Conservation (phyloP, 2,113 vertebrate species). For the Lophochroa leadbeateri region DNA sequence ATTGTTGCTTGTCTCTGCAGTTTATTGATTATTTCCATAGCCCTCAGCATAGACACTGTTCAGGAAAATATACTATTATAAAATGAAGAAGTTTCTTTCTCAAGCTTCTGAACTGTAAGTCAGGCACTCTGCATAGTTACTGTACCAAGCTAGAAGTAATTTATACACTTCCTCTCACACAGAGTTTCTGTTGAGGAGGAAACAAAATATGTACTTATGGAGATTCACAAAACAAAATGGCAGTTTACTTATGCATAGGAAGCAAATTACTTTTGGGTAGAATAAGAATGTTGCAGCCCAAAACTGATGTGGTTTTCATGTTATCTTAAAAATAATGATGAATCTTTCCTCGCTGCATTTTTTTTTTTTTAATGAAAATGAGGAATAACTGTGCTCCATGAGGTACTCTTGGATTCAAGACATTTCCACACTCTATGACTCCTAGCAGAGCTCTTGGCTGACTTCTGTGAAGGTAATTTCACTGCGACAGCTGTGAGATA, state of each 20-base stretch:
- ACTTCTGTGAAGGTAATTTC: conserved; percentile 55
- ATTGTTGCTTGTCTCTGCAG: background rate
- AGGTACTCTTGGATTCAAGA: conserved; percentile 34
- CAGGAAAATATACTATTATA: background rate
- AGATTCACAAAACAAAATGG: conserved; percentile 45
- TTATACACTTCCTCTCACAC: background rate
- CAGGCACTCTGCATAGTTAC: background rate
- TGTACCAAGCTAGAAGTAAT: background rate
- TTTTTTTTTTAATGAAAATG: background rate
- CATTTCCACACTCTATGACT: conserved; percentile 10
- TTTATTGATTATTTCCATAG: conserved; percentile 12
- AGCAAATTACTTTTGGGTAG: conserved; percentile 52
- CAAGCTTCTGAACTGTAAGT: background rate
- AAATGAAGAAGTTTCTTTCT: background rate
- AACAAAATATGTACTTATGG: background rate
- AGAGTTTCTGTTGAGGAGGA: background rate
- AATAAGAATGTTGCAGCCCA: conserved; percentile 27
- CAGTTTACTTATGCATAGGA: conserved; percentile 43
- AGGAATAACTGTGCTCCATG: conserved; percentile 24
- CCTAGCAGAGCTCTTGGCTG: conserved; percentile 25
- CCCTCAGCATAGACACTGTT: background rate
- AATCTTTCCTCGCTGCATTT: background rate
- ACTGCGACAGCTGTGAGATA: conserved; percentile 50
- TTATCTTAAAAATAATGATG: conserved; percentile 58
- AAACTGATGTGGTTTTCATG: conserved; percentile 48